Evolutionary conservation across 2,113 vertebrate species (phyloP).

Genomic region (human): GRCh38 chr13:103983501-103984000

Average conservation of each 20-base stretch:
- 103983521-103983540: neutral
- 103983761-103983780: neutral
- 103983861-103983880: constrained; percentile 17
- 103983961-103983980: neutral
- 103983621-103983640: neutral
- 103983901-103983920: constrained; percentile 55
- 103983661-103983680: neutral
- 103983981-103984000: neutral
- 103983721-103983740: neutral
- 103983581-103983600: neutral
- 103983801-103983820: neutral
- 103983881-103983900: constrained; percentile 42
- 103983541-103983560: neutral
- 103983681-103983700: neutral
- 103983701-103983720: neutral
- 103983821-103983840: constrained; percentile 48
- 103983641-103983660: neutral
- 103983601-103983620: neutral
- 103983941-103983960: neutral
- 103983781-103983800: neutral
- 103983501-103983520: neutral
- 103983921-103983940: constrained; percentile 48
- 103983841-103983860: constrained; percentile 58
- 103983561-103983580: neutral
- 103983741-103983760: neutral